These are phyloP conservation scores for Pipistrellus pygmaeus DNA, from an alignment of 2,797 vertebrate genomes.

Conservation along the genomic window DNA sequence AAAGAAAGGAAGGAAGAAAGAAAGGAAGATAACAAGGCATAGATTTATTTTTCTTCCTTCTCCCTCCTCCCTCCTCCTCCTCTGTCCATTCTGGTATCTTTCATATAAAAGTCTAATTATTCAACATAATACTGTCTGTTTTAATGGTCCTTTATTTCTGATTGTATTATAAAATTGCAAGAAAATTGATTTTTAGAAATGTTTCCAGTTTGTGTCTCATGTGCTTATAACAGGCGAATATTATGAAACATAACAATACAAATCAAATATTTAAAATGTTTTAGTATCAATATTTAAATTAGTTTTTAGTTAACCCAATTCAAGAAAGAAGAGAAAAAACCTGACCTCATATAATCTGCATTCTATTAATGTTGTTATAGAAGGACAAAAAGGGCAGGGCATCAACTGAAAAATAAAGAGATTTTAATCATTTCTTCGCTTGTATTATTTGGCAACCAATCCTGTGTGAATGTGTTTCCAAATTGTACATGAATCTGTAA, in stretches of 20 bases:
- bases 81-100: neutral
- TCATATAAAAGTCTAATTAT: slow-evolving; percentile 25
- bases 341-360: slow-evolving; percentile 34
- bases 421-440: slow-evolving; percentile 19
- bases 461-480: slow-evolving; percentile 42
- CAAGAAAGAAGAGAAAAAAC: slow-evolving; percentile 16
- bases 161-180: neutral
- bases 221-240: neutral
- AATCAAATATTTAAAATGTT: neutral
- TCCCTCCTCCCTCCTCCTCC: neutral
- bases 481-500: slow-evolving; percentile 56
- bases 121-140: neutral
- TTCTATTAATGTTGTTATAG: neutral
- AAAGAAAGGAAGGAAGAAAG: no score
- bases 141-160: neutral
- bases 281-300: slow-evolving; percentile 55
- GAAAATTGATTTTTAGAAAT: neutral
- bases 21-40: neutral
- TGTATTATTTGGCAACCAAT: slow-evolving; percentile 42
- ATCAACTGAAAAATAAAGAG: neutral
- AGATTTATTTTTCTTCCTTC: neutral
- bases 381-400: slow-evolving; percentile 6
- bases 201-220: neutral
- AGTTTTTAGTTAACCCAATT: neutral
- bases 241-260: slow-evolving; percentile 29